These are phyloP conservation scores for Macroramphosus scolopax DNA, from an alignment of 2,797 vertebrate species.

Conservation along the genomic window DNA sequence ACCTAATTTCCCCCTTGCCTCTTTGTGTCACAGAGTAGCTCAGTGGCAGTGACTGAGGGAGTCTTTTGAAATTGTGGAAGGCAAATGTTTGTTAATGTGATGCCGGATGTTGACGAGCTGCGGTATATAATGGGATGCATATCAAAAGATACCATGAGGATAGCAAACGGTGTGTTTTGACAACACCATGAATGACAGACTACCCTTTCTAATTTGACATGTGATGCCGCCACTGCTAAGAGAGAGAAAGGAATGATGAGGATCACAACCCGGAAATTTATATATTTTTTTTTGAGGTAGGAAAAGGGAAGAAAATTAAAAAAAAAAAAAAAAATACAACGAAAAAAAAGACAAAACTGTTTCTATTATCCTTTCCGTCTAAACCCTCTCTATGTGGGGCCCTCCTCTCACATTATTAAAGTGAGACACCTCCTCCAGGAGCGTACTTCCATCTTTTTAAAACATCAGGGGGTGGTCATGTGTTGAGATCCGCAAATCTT, in stretches of 20 bases:
- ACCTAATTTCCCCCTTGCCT: constrained; percentile 84
- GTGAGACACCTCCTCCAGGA: constrained; percentile 63
- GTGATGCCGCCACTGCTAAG: constrained; percentile 30
- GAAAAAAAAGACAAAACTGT: constrained; percentile 51
- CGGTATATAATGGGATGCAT: constrained; percentile 68
- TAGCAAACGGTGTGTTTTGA: constrained; percentile 67
- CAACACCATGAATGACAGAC: constrained; percentile 62
- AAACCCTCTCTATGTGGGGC: constrained; percentile 57
- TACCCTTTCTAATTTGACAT: constrained; percentile 48
- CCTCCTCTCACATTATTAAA: constrained; percentile 68
- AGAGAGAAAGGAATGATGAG: constrained; percentile 16
- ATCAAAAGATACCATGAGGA: constrained; percentile 67
- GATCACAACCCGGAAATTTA: no score
- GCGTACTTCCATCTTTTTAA: constrained; percentile 69
- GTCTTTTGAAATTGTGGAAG: constrained; percentile 70
- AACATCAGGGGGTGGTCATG: constrained; percentile 80
- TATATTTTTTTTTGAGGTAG: constrained; percentile 25
- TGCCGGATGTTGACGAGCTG: constrained; percentile 69
- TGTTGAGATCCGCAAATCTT: constrained; percentile 77
- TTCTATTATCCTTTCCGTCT: constrained; percentile 63
- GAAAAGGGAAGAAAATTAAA: background rate
- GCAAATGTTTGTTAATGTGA: constrained; percentile 77
- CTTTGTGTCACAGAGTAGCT: constrained; percentile 79
- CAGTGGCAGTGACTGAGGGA: constrained; percentile 71
- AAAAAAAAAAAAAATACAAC: constrained; percentile 34